Percentiles rank a stretch among this genome's conserved stretches.
Conservation (phyloP, 2,113 vertebrate species). For the Pedionomus torquatus region DNA sequence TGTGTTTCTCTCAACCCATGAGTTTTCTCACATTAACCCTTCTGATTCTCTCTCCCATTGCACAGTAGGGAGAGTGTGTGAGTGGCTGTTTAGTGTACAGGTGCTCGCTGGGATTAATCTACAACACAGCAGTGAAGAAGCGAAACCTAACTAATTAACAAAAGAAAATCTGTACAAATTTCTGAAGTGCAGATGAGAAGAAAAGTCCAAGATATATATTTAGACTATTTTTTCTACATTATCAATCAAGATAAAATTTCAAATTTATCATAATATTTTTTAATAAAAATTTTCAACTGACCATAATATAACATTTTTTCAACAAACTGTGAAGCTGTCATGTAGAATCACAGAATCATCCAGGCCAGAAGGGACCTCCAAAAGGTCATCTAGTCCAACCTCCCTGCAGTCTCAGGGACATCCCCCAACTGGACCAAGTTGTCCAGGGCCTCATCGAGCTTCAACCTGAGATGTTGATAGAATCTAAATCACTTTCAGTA, state of each 20-base stretch:
- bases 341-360: no score
- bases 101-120: fast-evolving
- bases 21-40: not conserved
- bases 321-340: not conserved
- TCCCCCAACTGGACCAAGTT: no score
- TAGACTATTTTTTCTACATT: not conserved
- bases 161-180: not conserved
- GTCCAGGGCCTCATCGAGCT: no score
- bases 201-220: not conserved
- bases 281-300: not conserved
- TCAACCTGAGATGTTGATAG: not conserved
- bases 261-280: not conserved
- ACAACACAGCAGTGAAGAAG: not conserved
- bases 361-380: no score
- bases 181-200: not conserved
- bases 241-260: not conserved
- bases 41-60: not conserved
- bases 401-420: no score
- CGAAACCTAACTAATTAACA: not conserved
- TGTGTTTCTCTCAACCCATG: not conserved
- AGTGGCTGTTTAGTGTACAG: not conserved
- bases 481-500: not conserved
- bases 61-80: not conserved
- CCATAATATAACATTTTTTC: not conserved
- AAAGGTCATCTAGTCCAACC: no score